A percentile compares a stretch with the other conserved stretches of the same genome.
phyloP scores from a whole-genome alignment of 2,797 vertebrate genomes.

The Danio jaintianensis region DNA sequence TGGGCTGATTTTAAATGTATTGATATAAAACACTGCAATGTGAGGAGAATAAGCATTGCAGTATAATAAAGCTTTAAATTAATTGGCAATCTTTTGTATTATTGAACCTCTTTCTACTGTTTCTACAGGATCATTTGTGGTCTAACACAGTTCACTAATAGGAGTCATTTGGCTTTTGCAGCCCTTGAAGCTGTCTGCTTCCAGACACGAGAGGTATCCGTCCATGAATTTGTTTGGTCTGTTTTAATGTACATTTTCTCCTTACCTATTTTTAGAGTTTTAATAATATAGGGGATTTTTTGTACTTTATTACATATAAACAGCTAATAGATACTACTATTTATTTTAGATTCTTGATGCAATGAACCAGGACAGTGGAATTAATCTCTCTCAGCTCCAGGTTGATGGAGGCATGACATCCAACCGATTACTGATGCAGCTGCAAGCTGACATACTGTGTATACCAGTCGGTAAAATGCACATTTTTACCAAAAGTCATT shows the following conservation, averaged over 20 bases:
- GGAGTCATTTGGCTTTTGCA: conserved; percentile 93
- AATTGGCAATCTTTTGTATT: neutral
- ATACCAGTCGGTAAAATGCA: conserved; percentile 92
- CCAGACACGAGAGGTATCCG: conserved; percentile 91
- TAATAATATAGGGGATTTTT: neutral
- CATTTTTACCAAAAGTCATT: neutral
- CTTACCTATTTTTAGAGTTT: neutral
- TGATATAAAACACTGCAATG: neutral
- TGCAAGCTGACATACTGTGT: conserved; percentile 95
- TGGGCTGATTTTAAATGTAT: neutral
- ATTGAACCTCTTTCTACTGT: neutral
- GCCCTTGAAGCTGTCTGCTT: conserved; percentile 97
- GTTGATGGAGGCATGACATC: conserved; percentile 98
- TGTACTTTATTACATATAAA: neutral
- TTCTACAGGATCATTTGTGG: conserved; percentile 92
- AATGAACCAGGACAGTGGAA: conserved; percentile 96
- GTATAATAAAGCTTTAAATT: too few species aligned
- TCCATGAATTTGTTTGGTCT: neutral
- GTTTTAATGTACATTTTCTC: neutral
- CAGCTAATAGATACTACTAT: neutral
- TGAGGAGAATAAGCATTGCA: neutral
- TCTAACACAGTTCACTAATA: conserved; percentile 97
- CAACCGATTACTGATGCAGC: conserved; percentile 95
- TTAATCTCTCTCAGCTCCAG: conserved; percentile 91
- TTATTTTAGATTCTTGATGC: conserved; percentile 89